phyloP scores from a whole-genome alignment of 2,888 invertebrate species.

The Pollenia labialis region DNA sequence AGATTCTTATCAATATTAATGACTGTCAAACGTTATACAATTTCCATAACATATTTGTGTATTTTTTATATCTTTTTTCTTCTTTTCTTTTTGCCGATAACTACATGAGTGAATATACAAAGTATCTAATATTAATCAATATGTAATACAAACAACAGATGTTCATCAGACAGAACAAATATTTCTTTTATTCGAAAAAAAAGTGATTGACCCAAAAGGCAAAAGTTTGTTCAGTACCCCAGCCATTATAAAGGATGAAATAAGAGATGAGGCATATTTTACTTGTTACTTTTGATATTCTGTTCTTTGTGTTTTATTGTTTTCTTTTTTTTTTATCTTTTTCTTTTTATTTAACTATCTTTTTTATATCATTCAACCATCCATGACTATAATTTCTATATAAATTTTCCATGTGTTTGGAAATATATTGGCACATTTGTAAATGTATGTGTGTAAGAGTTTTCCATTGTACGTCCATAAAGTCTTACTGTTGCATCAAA shows the following conservation, averaged over 20 bases:
- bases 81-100: neutral
- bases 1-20: slow-evolving; percentile 24
- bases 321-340: neutral
- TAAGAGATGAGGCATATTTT: slow-evolving; percentile 2
- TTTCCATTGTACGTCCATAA: neutral
- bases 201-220: slow-evolving; percentile 24
- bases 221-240: slow-evolving; percentile 35
- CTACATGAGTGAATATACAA: neutral
- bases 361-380: slow-evolving; percentile 3
- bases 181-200: slow-evolving; percentile 34
- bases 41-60: neutral
- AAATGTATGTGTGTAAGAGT: neutral
- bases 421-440: neutral
- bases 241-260: neutral
- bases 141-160: slow-evolving; percentile 45
- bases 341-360: slow-evolving; percentile 23
- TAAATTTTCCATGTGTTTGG: neutral
- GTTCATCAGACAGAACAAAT: slow-evolving; percentile 54
- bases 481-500: neutral
- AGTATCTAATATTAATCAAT: slow-evolving; percentile 35
- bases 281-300: slow-evolving; percentile 30
- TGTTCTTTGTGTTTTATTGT: slow-evolving; percentile 1
- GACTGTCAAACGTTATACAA: slow-evolving; percentile 3
- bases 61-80: too few species aligned
- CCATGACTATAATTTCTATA: slow-evolving; percentile 9